These are phyloP conservation scores for Drosophila subquinaria DNA, from an alignment of 2,888 invertebrate species.

Conservation along the genomic window DNA sequence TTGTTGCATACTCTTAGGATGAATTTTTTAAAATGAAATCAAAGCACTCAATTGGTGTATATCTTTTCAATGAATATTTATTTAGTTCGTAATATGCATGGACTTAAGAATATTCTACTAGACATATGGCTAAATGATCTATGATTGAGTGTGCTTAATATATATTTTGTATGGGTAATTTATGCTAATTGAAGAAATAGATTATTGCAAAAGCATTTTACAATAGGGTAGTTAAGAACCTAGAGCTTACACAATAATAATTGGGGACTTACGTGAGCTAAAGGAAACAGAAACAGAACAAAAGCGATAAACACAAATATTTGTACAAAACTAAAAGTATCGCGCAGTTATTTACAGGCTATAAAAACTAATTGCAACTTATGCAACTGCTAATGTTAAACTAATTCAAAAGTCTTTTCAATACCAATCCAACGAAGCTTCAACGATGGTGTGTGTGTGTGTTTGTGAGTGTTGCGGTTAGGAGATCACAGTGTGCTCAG, in stretches of 20 bases:
- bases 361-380: constrained; percentile 49
- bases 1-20: constrained; percentile 21
- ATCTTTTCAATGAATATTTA: constrained; percentile 45
- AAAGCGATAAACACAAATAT: constrained; percentile 41
- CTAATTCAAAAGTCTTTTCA: constrained; percentile 74
- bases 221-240: constrained; percentile 25
- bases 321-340: constrained; percentile 62
- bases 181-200: constrained; percentile 48
- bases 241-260: constrained; percentile 21
- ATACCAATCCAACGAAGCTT: constrained; percentile 65
- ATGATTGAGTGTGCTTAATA: constrained; percentile 46
- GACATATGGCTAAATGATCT: constrained; percentile 63
- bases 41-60: background rate
- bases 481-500: constrained; percentile 86
- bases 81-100: constrained; percentile 45
- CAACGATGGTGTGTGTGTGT: constrained; percentile 35
- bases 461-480: constrained; percentile 34
- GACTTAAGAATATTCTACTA: constrained; percentile 49
- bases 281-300: constrained; percentile 29
- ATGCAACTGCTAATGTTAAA: constrained; percentile 31
- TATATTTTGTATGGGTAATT: constrained; percentile 37
- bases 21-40: background rate
- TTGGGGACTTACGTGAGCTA: constrained; percentile 19
- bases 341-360: constrained; percentile 59
- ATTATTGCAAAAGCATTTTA: constrained; percentile 45